Evolutionary conservation across 2,888 invertebrate genomes (phyloP).

Genomic region (Molanna angustata): DNA sequence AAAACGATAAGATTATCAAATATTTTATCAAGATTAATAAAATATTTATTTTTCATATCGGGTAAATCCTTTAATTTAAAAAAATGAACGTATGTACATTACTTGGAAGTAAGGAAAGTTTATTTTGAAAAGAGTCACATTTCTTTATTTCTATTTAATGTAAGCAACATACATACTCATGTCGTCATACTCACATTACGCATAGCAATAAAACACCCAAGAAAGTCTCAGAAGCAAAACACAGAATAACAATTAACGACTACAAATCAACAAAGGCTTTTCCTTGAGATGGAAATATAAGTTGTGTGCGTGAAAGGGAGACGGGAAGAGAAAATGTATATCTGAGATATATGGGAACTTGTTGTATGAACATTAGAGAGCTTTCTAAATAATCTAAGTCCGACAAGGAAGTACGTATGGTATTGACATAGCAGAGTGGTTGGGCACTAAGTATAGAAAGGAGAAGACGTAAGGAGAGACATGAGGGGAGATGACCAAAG

Average conservation of each 20-base stretch:
- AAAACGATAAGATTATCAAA: no score
- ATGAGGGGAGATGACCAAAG: conserved; percentile 14
- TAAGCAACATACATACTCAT: no score
- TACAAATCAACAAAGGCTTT: conserved; percentile 24
- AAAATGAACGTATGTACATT: no score
- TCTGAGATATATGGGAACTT: conserved; percentile 46
- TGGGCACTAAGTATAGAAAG: conserved; percentile 53
- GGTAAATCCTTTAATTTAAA: no score
- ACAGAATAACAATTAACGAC: conserved; percentile 29
- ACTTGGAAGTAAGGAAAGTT: no score
- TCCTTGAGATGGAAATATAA: conserved; percentile 1
- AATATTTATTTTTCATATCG: no score
- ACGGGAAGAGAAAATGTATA: conserved; percentile 20
- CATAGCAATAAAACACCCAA: conserved; percentile 13
- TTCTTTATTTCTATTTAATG: no score
- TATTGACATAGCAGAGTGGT: conserved; percentile 59
- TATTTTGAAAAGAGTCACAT: no score
- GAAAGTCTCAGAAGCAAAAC: conserved; percentile 16
- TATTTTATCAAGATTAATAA: no score
- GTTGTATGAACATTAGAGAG: conserved; percentile 61
- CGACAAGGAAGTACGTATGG: conserved; percentile 58
- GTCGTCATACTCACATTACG: conserved; percentile 4
- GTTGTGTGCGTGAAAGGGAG: background rate
- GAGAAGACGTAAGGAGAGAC: no score
- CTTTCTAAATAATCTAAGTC: conserved; percentile 62